phyloP scores from a whole-genome alignment of 2,797 vertebrate species.

The Oceanodroma leucorhoa region DNA sequence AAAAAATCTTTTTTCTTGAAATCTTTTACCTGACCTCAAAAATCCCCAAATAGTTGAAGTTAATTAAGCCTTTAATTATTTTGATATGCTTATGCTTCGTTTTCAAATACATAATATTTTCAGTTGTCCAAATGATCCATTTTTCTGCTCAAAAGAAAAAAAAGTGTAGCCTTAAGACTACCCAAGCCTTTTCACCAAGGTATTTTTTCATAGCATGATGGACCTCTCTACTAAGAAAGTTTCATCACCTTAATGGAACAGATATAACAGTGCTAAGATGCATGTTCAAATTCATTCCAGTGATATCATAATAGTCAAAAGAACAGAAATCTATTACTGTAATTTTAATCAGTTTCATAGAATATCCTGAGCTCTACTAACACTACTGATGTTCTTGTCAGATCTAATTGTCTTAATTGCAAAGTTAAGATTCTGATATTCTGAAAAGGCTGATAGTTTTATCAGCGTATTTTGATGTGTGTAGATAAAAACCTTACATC shows the following conservation, averaged over 20 bases:
- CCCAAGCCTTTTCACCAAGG: not conserved
- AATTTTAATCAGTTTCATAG: not conserved
- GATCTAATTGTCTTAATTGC: not conserved
- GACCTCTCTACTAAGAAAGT: not conserved
- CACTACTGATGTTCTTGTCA: not conserved
- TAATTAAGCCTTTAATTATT: not conserved
- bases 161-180: rapidly evolving
- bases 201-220: not conserved
- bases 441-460: not conserved
- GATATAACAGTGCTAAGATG: not conserved
- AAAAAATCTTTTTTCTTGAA: not conserved
- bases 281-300: not conserved
- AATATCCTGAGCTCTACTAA: not conserved
- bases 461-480: not conserved
- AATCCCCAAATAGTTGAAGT: not conserved
- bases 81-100: not conserved
- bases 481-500: not conserved
- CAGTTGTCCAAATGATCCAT: not conserved
- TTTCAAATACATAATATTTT: not conserved
- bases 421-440: not conserved
- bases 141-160: not conserved
- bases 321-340: not conserved
- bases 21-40: not conserved
- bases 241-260: not conserved
- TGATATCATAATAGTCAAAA: not conserved